Evolutionary conservation across 2,113 vertebrate genomes (phyloP).

Genomic region (Archilochus colubris): DNA sequence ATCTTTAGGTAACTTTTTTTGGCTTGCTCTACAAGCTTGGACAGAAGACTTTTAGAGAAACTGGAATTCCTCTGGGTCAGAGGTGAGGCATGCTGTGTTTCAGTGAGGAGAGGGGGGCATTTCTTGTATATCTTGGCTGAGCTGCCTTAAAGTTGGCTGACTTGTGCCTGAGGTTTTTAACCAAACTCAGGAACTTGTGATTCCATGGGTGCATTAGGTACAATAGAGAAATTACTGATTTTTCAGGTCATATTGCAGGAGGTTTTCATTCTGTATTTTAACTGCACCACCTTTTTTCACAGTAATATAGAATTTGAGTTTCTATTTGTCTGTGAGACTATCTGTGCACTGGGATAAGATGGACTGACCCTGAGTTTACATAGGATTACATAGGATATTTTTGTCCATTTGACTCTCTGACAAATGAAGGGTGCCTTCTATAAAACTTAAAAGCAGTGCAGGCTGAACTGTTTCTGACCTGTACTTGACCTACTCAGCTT

Average conservation of each 20-base stretch:
- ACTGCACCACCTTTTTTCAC: background rate
- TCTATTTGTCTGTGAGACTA: background rate
- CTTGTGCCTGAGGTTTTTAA: background rate
- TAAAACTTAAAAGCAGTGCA: conserved; percentile 66
- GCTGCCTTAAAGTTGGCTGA: background rate
- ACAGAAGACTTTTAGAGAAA: background rate
- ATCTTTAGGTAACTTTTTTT: background rate
- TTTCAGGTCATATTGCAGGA: background rate
- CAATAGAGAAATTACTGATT: background rate
- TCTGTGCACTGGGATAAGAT: background rate
- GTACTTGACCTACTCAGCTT: conserved; percentile 65
- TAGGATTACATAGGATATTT: background rate
- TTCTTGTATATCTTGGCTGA: conserved; percentile 11
- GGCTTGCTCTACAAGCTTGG: background rate
- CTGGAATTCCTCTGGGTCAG: background rate
- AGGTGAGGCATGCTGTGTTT: background rate
- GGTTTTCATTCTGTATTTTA: background rate
- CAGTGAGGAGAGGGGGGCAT: background rate
- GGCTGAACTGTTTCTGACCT: conserved; percentile 63
- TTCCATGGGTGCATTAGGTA: background rate
- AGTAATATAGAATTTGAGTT: background rate
- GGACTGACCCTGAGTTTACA: background rate
- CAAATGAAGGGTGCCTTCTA: conserved; percentile 50
- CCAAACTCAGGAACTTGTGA: background rate
- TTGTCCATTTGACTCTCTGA: conserved; percentile 49